A percentile compares a stretch with the other conserved stretches of the same genome.
Conservation (phyloP, 2,113 vertebrate species). For the Aptenodytes forsteri region DNA sequence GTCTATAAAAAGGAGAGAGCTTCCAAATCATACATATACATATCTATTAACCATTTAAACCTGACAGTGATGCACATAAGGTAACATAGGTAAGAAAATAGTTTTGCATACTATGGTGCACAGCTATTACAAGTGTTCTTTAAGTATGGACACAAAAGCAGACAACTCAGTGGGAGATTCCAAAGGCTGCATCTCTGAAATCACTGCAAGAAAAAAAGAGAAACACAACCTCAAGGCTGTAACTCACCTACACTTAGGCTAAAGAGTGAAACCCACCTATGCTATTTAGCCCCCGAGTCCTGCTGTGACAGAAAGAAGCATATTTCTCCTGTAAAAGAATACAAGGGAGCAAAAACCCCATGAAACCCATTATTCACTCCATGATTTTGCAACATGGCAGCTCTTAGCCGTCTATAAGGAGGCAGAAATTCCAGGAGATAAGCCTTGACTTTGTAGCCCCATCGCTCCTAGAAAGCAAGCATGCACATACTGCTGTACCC, state of each 20-base stretch:
- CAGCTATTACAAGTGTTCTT: conserved; percentile 36
- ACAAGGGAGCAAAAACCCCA: conserved; percentile 29
- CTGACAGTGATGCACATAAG: not conserved
- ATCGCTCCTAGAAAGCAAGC: not conserved
- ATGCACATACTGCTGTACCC: not conserved
- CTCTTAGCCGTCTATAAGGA: not conserved
- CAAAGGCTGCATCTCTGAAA: conserved; percentile 39
- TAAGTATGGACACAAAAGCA: conserved; percentile 44
- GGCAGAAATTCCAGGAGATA: conserved; percentile 10
- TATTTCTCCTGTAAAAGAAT: conserved; percentile 56
- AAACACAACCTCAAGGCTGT: conserved; percentile 48
- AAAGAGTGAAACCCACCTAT: conserved; percentile 60
- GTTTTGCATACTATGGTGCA: conserved; percentile 40
- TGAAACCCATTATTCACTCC: not conserved
- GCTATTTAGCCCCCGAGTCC: conserved; percentile 51
- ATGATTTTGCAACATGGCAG: not conserved
- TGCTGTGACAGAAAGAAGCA: conserved; percentile 53
- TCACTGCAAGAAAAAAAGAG: conserved; percentile 49
- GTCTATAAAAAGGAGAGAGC: not conserved
- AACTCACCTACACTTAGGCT: conserved; percentile 59
- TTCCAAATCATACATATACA: not conserved
- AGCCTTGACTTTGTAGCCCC: not conserved
- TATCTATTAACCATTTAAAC: not conserved
- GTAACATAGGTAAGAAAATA: not conserved
- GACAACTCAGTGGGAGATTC: conserved; percentile 35